Conservation (phyloP, 2,113 vertebrate species). For the Marmota monax region DNA sequence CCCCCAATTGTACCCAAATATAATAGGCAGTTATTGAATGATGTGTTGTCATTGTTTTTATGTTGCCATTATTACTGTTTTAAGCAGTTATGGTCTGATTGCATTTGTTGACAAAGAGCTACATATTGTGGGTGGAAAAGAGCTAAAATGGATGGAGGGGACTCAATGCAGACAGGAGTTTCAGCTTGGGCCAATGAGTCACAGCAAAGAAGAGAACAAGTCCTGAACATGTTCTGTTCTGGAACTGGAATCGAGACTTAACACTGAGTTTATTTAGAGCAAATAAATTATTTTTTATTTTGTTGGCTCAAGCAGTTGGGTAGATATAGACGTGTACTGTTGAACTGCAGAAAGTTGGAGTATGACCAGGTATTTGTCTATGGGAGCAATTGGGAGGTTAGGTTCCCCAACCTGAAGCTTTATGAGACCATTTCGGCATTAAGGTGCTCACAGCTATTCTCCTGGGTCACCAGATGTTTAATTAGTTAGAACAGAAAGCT, state of each 20-base stretch:
- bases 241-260: not conserved
- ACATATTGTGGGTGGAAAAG: too few relatives aligned
- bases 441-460: not conserved
- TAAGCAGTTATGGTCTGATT: not conserved
- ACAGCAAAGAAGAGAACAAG: not conserved
- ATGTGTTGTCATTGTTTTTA: not conserved
- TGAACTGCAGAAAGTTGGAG: not conserved
- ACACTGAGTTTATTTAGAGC: not conserved
- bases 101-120: not conserved
- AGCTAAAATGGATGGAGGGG: too few relatives aligned
- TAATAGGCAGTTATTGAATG: not conserved
- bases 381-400: not conserved
- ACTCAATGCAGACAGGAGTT: not conserved
- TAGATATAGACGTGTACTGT: not conserved
- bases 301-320: not conserved
- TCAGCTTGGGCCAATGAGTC: not conserved
- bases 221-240: not conserved
- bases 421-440: not conserved
- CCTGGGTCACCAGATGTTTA: not conserved
- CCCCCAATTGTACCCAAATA: not conserved
- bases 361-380: not conserved
- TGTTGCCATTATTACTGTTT: not conserved
- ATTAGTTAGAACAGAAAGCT: not conserved
- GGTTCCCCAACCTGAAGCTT: not conserved
- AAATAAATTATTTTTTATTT: not conserved